Base-by-base conservation (phyloP, 2,113 vertebrate species). In the Grammomys surdaster region DNA sequence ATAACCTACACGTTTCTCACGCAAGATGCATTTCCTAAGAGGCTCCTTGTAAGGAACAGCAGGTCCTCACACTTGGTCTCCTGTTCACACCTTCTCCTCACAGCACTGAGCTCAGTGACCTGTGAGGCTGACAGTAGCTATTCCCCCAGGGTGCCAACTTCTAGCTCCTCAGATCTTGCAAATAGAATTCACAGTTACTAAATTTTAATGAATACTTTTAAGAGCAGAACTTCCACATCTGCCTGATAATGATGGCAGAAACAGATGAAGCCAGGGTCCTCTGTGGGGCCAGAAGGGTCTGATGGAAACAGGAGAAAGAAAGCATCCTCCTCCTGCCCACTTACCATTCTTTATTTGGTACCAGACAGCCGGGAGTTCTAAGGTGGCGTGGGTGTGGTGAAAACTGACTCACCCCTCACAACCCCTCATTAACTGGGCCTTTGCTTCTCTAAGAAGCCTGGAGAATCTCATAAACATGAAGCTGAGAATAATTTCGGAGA, bases 51-150 rank as follows among this genome's bases (percentile, higher is more conserved):
- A 17, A 72, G 67, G 36, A 88, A 24, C 4, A 1, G 69, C 97
- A 98, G 81, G 65, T 97, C 96, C 48, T 90, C 93, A 13, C 87
- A 67, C 89, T 17, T 89, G 88, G 94, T 63, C 76, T 33, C 26
- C 26, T 95, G 91, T 36, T 93, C 46, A 95, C 89, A 97, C 24
- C 81, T n/a, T 90, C 88, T 95, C 88, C 97, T 93, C 95, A 91
- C 11, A 91, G 40, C 86, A 88, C 92, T 95, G 91, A 51, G 7
- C 65, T 48, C 54, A n/a, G 3, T 56, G 54, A 85, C n/a, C 67
- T 46, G 58, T 22, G 54, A 90, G 40, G n/a, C 73, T 1, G 58
- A 67, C n/a, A 19, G 91, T 36, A 31, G 84, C 80, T 24, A 7
- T 72, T 9, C 65, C 20, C 24, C 24, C 90, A 69, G 20, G 2